These are phyloP conservation scores for Creontiades dilutus DNA, from an alignment of 2,888 invertebrate genomes.

Conservation along the genomic window DNA sequence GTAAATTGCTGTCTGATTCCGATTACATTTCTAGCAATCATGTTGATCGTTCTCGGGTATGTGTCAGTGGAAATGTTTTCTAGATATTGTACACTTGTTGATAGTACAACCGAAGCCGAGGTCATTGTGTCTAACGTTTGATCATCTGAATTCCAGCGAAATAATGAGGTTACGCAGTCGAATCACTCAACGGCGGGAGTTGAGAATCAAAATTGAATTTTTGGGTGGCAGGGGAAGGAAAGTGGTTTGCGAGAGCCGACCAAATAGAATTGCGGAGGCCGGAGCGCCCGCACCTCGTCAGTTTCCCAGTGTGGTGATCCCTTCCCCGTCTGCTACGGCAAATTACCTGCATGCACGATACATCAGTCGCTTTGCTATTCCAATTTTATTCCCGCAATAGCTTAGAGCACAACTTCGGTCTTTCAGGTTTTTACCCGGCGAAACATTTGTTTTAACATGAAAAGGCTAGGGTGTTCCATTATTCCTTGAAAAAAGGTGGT, in stretches of 20 bases:
- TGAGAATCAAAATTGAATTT: background rate
- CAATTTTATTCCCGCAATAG: background rate
- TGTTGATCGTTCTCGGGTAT: too few relatives aligned
- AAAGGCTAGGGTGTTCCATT: too few relatives aligned
- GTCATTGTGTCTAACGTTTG: background rate
- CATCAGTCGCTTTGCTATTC: background rate
- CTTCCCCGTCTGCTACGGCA: background rate
- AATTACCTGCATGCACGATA: background rate
- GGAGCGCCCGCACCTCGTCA: background rate
- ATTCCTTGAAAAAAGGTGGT: too few relatives aligned
- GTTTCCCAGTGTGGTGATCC: background rate
- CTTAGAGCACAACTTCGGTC: background rate
- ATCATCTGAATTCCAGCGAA: background rate
- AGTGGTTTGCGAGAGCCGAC: background rate
- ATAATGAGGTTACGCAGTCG: background rate
- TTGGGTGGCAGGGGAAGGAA: background rate
- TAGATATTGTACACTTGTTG: too few relatives aligned
- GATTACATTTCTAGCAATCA: too few relatives aligned
- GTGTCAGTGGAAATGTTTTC: too few relatives aligned
- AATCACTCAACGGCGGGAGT: background rate
- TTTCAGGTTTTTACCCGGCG: too few relatives aligned
- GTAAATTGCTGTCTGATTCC: too few relatives aligned
- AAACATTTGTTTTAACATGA: too few relatives aligned
- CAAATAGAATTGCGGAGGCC: background rate
- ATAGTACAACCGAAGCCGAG: too few relatives aligned